A percentile compares a stretch with the other conserved stretches of the same genome.
Conservation (phyloP, 2,113 vertebrate genomes). For the Stegastes partitus region DNA sequence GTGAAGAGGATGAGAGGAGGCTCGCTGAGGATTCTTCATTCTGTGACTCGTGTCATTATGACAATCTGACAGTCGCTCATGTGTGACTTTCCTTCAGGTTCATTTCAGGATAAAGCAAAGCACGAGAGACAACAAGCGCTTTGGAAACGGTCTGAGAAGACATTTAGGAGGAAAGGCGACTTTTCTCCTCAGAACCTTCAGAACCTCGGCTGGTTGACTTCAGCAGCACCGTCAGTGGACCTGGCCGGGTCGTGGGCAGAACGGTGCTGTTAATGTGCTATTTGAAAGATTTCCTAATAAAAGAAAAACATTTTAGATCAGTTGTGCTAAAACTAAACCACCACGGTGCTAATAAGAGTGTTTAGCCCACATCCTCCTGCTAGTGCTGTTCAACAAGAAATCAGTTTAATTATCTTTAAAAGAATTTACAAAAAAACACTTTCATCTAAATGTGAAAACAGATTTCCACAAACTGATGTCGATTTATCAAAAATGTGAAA, state of each 20-base stretch:
- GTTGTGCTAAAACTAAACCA: no score
- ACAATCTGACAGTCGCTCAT: constrained; percentile 47
- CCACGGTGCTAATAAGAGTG: no score
- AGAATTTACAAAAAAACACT: no score
- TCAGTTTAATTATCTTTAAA: no score
- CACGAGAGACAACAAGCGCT: not conserved
- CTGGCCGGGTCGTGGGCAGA: not conserved
- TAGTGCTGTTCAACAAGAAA: no score
- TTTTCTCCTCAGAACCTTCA: not conserved
- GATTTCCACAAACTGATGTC: no score
- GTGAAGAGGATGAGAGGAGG: constrained; percentile 13
- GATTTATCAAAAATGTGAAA: no score
- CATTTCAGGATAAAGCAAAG: constrained; percentile 29
- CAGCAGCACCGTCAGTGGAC: not conserved
- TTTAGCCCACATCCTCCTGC: no score
- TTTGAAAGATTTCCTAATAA: no score
- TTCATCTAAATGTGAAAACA: no score
- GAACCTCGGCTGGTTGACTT: not conserved
- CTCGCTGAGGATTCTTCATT: constrained; percentile 49
- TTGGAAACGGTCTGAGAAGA: constrained; percentile 1
- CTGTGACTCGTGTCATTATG: constrained; percentile 56
- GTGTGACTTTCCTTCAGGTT: constrained; percentile 37
- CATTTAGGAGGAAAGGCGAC: not conserved
- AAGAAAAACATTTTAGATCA: no score
- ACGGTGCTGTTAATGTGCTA: not conserved